Base-by-base conservation (phyloP, 2,888 invertebrate genomes). In the Platynereis dumerilii region DNA sequence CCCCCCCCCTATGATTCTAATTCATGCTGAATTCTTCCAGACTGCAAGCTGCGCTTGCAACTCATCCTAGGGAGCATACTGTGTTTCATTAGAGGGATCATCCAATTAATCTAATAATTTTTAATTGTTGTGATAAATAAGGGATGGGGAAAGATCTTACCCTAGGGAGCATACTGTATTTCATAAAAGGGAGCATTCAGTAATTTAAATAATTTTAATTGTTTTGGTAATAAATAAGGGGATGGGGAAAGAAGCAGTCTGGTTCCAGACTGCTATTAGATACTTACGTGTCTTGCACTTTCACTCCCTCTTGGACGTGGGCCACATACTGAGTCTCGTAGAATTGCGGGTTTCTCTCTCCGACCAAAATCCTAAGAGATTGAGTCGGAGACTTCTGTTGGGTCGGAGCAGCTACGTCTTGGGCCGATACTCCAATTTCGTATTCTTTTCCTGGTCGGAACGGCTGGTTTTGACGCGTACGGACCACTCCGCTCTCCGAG, bases 311-410 rank as follows among this genome's bases (percentile, higher is more conserved):
- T 1, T 94, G 94, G 73, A 98, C 96, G 82, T 94, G 94, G 0
- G 96, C 94, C 80, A 93, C 92, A 84, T 98, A 99, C 76, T 92
- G 91, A 5, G 92, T 92, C 88, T 96, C 91, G 84, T 95, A 96
- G 87, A 99, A 98, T 86, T 99, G 98, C 0, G 98, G 98, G 0
- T 96, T 93, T 42, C 97, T 88, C 81, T 96, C 95, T 65, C 97
- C 98, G n/a, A 96, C 97, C 26, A 96, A 93, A 80, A 97, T 96
- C 60, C 81, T 80, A 15, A 86, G 77, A 5, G 82, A 78, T 45
- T 76, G 74, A 54, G 77, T 77, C 17, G 75, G 71, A 1, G 76
- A 75, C 56, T 75, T 75, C 69, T 79, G 79, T 12, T 64, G 62
- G 27, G 65, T 62, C 26, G 52, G 52, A 27, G 66, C 69, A 29